A percentile compares a stretch with the other conserved stretches of the same genome.
These are phyloP conservation scores for Epistrophe eligans DNA, from an alignment of 2,888 invertebrate genomes.

Conservation along the genomic window DNA sequence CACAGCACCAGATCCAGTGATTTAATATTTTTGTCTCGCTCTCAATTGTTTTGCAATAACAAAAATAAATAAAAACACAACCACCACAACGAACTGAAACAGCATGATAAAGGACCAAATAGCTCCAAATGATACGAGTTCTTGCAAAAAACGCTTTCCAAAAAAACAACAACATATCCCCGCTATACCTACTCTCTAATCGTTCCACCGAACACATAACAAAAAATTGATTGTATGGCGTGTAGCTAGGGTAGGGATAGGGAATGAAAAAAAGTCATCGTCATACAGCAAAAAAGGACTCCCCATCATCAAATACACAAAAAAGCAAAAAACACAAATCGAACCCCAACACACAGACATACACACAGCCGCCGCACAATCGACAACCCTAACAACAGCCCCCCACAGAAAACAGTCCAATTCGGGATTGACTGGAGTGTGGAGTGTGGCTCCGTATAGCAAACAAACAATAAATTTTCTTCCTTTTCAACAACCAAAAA, in stretches of 20 bases:
- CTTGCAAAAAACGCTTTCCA: slow-evolving; percentile 20
- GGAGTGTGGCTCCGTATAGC: slow-evolving; percentile 74
- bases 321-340: slow-evolving; percentile 43
- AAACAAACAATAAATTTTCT: slow-evolving; percentile 76
- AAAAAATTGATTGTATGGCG: slow-evolving; percentile 61
- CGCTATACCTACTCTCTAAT: slow-evolving; percentile 25
- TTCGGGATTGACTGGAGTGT: slow-evolving; percentile 76
- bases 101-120: slow-evolving; percentile 69
- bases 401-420: slow-evolving; percentile 75
- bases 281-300: slow-evolving; percentile 58
- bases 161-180: slow-evolving; percentile 25
- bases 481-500: slow-evolving; percentile 74
- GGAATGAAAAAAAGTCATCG: slow-evolving; percentile 5
- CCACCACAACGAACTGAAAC: slow-evolving; percentile 60
- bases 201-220: slow-evolving; percentile 62
- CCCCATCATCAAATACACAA: slow-evolving; percentile 61
- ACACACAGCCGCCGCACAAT: slow-evolving; percentile 51
- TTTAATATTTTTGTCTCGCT: slow-evolving; percentile 72
- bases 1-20: slow-evolving; percentile 3
- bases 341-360: slow-evolving; percentile 60
- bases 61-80: slow-evolving; percentile 47
- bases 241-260: not conserved
- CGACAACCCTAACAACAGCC: slow-evolving; percentile 75
- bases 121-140: slow-evolving; percentile 32
- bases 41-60: slow-evolving; percentile 69